These are phyloP conservation scores for Hassar affinis DNA, from an alignment of 2,113 vertebrate genomes.

Conservation along the genomic window DNA sequence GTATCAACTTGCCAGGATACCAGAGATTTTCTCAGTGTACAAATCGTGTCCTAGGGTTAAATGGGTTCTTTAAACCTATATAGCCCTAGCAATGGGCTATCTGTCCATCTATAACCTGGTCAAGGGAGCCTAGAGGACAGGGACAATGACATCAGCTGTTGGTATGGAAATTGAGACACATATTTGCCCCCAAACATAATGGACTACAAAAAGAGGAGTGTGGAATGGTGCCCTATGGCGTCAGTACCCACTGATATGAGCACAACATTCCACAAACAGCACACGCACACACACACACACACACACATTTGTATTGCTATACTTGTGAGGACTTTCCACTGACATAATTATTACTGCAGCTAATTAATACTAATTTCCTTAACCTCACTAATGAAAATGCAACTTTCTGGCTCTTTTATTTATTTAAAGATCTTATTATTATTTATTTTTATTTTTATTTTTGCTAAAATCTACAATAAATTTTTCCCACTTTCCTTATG, in stretches of 20 bases:
- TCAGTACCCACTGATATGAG: slow-evolving; percentile 14
- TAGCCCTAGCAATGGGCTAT: background rate
- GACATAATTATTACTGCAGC: no score
- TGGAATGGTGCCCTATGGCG: slow-evolving; percentile 16
- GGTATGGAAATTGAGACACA: background rate
- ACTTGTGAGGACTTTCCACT: no score
- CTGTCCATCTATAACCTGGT: background rate
- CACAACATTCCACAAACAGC: background rate
- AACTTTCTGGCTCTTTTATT: no score
- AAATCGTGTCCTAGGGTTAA: background rate
- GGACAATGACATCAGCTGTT: slow-evolving; percentile 16
- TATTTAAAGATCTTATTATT: no score
- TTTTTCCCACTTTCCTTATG: no score
- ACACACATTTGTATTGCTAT: background rate
- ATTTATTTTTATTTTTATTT: no score
- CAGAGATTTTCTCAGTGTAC: background rate
- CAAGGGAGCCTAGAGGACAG: slow-evolving; percentile 8
- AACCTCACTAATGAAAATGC: no score
- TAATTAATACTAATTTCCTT: no score
- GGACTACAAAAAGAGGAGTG: background rate
- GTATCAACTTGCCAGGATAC: slow-evolving; percentile 33
- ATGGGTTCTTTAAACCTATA: background rate
- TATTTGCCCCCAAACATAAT: background rate
- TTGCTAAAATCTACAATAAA: no score
- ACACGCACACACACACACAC: background rate